Conservation (phyloP, 2,888 invertebrate genomes). For the Aphrophora alni region DNA sequence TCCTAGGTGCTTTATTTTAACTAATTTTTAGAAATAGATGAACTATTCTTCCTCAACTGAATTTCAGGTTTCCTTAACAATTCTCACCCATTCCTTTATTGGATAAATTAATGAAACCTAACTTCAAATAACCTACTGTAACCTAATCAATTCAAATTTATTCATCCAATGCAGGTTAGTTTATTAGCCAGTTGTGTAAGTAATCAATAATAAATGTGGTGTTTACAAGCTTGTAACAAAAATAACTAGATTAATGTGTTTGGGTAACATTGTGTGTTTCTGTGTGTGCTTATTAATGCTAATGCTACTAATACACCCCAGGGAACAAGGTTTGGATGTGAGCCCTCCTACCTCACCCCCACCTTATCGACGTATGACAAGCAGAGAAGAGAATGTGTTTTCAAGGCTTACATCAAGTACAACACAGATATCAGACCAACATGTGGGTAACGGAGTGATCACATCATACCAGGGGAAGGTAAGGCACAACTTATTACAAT, state of each 20-base stretch:
- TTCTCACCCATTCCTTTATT: too few species aligned
- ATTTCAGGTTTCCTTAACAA: too few species aligned
- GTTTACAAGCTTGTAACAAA: background rate
- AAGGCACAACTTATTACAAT: constrained; percentile 10
- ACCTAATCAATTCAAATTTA: background rate
- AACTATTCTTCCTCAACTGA: too few species aligned
- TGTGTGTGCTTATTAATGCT: constrained; percentile 30
- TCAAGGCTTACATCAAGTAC: constrained; percentile 71
- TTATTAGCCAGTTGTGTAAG: background rate
- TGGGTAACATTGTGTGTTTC: background rate
- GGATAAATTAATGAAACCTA: too few species aligned
- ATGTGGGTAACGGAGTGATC: constrained; percentile 61
- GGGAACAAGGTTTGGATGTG: constrained; percentile 63
- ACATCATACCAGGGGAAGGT: constrained; percentile 66
- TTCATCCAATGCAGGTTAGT: background rate
- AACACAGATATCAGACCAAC: constrained; percentile 59
- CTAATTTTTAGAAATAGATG: too few species aligned
- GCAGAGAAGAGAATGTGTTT: constrained; percentile 72
- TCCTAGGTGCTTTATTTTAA: too few species aligned
- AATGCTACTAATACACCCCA: constrained; percentile 48
- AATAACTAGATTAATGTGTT: background rate
- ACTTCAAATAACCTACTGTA: background rate
- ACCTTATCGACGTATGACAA: constrained; percentile 60
- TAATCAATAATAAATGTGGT: background rate
- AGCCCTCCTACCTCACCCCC: constrained; percentile 68